Base-by-base conservation (phyloP, 2,888 invertebrate genomes). In the Xestia sexstrigata region DNA sequence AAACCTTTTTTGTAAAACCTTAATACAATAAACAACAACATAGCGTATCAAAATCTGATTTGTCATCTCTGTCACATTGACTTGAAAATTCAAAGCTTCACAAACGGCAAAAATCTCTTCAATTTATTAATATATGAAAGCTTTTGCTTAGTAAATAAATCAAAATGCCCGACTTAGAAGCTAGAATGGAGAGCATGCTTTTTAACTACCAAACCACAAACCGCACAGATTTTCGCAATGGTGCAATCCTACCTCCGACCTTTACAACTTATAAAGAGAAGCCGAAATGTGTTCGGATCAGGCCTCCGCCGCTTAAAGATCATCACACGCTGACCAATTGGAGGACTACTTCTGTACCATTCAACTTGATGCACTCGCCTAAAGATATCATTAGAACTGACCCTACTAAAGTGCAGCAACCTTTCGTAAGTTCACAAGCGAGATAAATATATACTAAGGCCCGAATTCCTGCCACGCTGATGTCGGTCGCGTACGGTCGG, bases 181-280 rank as follows among this genome's bases (percentile, higher is more conserved):
- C 52, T 0, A 88, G 84, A 70, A 84, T 87, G 65, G 91, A 93
- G 45, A 47, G 67, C 0, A 89, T 95, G 90, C 83, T 94, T 0
- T 95, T 94, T 60, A 80, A 93, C 68, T 89, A 92, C 66, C 90
- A 87, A 68, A 93, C 94, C 0, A 92, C 91, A 0, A 81, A 90
- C 30, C 87, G 78, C 70, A 92, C 92, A 0, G 92, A 93, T 65
- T 94, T 78, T 67, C 89, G 86, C 2, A 30, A 75, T 4, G 79
- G 86, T 0, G 79, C 89, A 4, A 84, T 94, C 2, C 81, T 80
- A 11, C 75, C 90, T 0, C 76, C 82, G 0, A 52, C 87, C 0
- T 78, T 77, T 2, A 94, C 92, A 0, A 78, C 72, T 7, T 93
- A 89, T 47, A 83, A 90, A 49, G 81, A 82, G 23, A 92, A 92